Percentiles rank a stretch among this genome's conserved stretches.
phyloP scores from a whole-genome alignment of 2,888 invertebrate species.

The Amphipyra berbera region DNA sequence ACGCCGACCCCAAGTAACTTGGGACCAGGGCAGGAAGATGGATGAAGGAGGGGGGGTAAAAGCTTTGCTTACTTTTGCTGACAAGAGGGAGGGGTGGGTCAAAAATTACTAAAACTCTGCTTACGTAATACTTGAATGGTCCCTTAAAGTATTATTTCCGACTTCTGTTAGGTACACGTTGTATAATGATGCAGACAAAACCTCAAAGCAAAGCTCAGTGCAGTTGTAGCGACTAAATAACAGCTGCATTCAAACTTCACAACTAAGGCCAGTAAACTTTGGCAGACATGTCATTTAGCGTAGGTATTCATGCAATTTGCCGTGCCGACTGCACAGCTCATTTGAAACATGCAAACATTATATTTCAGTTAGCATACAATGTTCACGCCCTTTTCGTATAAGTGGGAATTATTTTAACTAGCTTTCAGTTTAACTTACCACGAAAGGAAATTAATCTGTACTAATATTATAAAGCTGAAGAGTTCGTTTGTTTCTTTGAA shows the following conservation, averaged over 20 bases:
- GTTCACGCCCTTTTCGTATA: slow-evolving; percentile 22
- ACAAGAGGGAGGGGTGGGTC: too few relatives aligned
- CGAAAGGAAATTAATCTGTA: slow-evolving; percentile 1
- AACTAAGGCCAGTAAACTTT: slow-evolving; percentile 29
- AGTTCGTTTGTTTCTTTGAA: too few relatives aligned
- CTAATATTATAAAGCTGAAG: too few relatives aligned
- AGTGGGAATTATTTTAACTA: slow-evolving; percentile 32
- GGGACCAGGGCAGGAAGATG: too few relatives aligned
- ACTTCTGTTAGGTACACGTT: too few relatives aligned
- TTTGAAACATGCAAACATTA: slow-evolving; percentile 44
- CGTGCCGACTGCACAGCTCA: slow-evolving; percentile 21
- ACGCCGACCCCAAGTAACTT: too few relatives aligned
- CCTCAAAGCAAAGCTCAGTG: slow-evolving; percentile 2
- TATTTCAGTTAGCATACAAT: slow-evolving; percentile 22
- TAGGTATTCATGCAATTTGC: slow-evolving; percentile 44
- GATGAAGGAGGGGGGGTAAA: too few relatives aligned
- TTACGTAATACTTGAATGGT: too few relatives aligned
- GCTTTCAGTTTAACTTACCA: background rate
- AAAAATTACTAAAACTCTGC: too few relatives aligned
- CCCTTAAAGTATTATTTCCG: too few relatives aligned
- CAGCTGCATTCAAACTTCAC: slow-evolving; percentile 17
- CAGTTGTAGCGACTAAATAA: slow-evolving; percentile 11
- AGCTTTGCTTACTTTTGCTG: too few relatives aligned
- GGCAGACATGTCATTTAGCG: slow-evolving; percentile 31
- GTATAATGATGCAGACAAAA: background rate